Percentiles rank a stretch among this genome's conserved stretches.
Evolutionary conservation across 2,888 invertebrate species (phyloP).

Genomic region (Drosophila prostipennis): DNA sequence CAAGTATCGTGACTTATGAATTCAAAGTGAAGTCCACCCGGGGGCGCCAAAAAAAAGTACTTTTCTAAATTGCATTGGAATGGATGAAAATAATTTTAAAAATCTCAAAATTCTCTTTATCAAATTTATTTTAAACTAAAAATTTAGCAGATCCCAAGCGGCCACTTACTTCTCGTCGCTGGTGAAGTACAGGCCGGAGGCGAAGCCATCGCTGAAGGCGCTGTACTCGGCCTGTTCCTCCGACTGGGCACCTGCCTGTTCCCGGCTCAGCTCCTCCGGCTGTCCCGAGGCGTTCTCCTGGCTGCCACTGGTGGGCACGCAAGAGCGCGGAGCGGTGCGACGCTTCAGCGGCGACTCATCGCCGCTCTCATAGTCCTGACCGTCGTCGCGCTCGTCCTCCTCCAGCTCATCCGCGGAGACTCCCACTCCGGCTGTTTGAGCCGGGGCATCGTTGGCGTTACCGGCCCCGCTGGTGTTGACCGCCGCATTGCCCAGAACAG

Average conservation of each 20-base stretch:
- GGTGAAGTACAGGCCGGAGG: constrained; percentile 27
- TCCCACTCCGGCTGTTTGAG: neutral
- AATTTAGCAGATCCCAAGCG: constrained; percentile 8
- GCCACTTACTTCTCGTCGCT: constrained; percentile 3
- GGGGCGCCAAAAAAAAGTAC: neutral
- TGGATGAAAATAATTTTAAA: too few relatives aligned
- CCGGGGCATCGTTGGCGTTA: neutral
- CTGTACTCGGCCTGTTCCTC: constrained; percentile 16
- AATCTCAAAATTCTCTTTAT: too few relatives aligned
- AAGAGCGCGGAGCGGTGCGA: constrained; percentile 57
- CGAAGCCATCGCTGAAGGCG: constrained; percentile 58
- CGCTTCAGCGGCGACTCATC: constrained; percentile 19
- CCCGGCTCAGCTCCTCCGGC: neutral
- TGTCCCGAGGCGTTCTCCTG: neutral
- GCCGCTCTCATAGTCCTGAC: constrained; percentile 19
- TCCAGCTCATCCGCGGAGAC: neutral
- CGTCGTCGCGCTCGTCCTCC: constrained; percentile 36
- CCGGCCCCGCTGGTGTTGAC: neutral
- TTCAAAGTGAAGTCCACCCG: neutral
- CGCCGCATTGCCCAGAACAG: constrained; percentile 42
- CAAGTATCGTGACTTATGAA: too few relatives aligned
- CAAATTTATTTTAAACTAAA: neutral
- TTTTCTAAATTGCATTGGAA: too few relatives aligned
- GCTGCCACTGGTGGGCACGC: constrained; percentile 30
- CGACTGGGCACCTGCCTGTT: constrained; percentile 1